These are phyloP conservation scores for Zootoca vivipara DNA, from an alignment of 2,113 vertebrate species.

Conservation along the genomic window DNA sequence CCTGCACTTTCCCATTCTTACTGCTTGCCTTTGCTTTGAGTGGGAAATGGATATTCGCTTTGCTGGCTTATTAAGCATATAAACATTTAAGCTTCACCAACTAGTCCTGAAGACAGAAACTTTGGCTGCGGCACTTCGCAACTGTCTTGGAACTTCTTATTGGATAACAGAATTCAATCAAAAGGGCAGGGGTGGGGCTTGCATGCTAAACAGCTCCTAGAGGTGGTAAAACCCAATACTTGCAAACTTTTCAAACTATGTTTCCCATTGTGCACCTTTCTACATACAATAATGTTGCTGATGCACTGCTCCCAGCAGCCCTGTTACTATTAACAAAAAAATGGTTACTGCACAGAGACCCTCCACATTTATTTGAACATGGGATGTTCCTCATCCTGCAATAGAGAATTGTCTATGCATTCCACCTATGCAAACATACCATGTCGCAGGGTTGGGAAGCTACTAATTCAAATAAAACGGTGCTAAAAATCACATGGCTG, in stretches of 20 bases:
- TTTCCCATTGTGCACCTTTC: neutral
- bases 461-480: neutral
- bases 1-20: conserved; percentile 58
- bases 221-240: neutral
- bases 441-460: neutral
- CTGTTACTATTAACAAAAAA: neutral
- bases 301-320: neutral
- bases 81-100: conserved; percentile 35
- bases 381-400: neutral
- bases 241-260: neutral
- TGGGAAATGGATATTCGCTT: conserved; percentile 47
- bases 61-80: conserved; percentile 24
- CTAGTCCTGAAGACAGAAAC: neutral
- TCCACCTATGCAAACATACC: neutral
- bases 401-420: neutral
- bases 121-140: neutral
- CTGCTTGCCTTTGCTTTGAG: conserved; percentile 53
- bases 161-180: neutral
- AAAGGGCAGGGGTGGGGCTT: neutral
- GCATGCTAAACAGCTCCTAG: conserved; percentile 6
- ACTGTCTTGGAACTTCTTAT: neutral
- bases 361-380: neutral
- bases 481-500: neutral
- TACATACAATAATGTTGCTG: neutral
- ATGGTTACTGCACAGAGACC: neutral